Base-by-base conservation (phyloP, 2,797 vertebrate species). In the Chaunax sp. region DNA sequence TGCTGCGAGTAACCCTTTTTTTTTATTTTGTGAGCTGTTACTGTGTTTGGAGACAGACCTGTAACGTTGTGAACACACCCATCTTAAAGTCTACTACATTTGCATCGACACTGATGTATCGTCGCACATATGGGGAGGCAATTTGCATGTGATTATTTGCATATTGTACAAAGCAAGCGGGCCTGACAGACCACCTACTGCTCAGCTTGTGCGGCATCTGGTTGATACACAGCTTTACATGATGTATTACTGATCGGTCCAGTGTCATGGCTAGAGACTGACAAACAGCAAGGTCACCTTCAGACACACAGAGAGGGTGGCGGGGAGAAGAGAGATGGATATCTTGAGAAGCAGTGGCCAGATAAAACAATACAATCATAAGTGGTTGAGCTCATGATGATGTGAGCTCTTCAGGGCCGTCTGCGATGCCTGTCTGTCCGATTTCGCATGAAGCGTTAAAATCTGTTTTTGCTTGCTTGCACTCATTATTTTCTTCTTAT, bases 141-240 rank as follows among this genome's bases (percentile, higher is more conserved):
- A 92, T 92, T 91, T 90, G 85, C 88, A 90, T 90, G 86, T 77
- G 78, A 84, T 82, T 82, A 90, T 92, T 92, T 90, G 87, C 89
- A 90, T 90, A 88, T 85, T 83, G 86, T 88, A 83, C 80, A 77
- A 85, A 71, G 83, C 78, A 38, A 77, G 84, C 55, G 23, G 57
- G 69, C 61, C 76, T 75, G 80, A 84, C 80, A 75, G 88, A 89
- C 90, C 90, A 89, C 90, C 90, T 79, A 83, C 86, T 72, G 87
- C 72, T 84, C 60, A 7, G 77, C 59, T 58, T 62, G 67, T 72
- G 73, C 46, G 50, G 87, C 86, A 85, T 88, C 89, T 90, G 89
- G 83, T 72, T 75, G 82, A 78, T 78, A 86, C 84, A 86, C 74
- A 54, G 82, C 3, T 75, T 83, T 79, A 89, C 87, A 90, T 89